Evolutionary conservation across 2,797 vertebrate genomes (phyloP).

Genomic region (Urosaurus nigricauda): DNA sequence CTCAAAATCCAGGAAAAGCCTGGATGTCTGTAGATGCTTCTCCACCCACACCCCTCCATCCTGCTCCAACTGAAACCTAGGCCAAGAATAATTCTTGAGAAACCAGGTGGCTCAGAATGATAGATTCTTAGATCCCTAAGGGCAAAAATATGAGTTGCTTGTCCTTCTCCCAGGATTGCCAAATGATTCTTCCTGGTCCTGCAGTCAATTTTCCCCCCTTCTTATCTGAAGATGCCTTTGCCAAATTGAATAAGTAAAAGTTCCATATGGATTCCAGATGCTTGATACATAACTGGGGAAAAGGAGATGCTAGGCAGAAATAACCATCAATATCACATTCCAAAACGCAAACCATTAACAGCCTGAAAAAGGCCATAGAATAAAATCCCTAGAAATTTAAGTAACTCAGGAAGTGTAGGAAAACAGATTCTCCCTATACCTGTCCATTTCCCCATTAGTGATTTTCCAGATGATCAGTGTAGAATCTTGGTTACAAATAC

Average conservation of each 20-base stretch:
- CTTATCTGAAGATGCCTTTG: conserved; percentile 69
- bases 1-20: conserved; percentile 2
- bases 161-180: conserved; percentile 21
- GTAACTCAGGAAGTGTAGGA: conserved; percentile 58
- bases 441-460: conserved; percentile 46
- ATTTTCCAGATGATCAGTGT: conserved; percentile 58
- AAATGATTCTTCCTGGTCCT: conserved; percentile 23
- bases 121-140: conserved; percentile 12
- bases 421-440: conserved; percentile 49
- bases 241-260: conserved; percentile 50
- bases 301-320: conserved; percentile 62
- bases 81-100: conserved; percentile 10
- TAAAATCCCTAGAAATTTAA: conserved; percentile 53
- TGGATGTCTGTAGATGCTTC: not conserved
- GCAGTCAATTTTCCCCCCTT: conserved; percentile 30
- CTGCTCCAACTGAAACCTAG: not conserved
- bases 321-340: conserved; percentile 51
- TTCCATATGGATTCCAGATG: conserved; percentile 71
- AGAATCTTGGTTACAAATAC: conserved; percentile 18
- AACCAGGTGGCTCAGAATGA: conserved; percentile 18
- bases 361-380: conserved; percentile 36
- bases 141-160: conserved; percentile 8
- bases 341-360: conserved; percentile 55
- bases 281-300: conserved; percentile 61
- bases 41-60: not conserved